Base-by-base conservation (phyloP, 2,888 invertebrate species). In the Lacanobia wlatinum region DNA sequence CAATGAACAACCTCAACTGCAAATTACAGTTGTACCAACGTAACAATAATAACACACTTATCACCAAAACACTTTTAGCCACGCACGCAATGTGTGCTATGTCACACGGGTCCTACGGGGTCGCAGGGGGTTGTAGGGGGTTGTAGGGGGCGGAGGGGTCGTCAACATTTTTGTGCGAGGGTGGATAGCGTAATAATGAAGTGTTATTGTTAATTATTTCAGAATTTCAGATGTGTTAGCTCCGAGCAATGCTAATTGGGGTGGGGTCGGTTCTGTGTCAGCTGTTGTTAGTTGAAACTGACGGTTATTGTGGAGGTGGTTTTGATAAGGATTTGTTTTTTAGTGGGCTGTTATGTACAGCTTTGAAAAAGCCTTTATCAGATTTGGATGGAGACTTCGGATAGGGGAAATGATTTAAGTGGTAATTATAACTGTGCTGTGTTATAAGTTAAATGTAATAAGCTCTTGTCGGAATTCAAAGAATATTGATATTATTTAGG, bases 151-250 rank as follows among this genome's bases (percentile, higher is more conserved):
- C 12, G 48, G n/a, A n/a, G 48, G 52, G 60, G 23, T 53, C 28
- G 34, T 12, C 21, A 63, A 46, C 46, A 79, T 83, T 79, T 83
- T 83, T 79, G 80, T 50, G 46, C 65, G 56, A 53, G 80, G 83
- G 64, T 50, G 67, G 43, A 10, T 56, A n/a, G 52, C 28, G 50
- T n/a, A 61, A 43, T 60, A 64, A 79, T 73, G 52, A 78, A 83
- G 82, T 63, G 63, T 71, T 83, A 79, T 79, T 61, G 60, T 72
- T 79, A 83, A 83, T 78, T 66, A 66, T 66, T 62, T 79, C 53
- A 58, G 40, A 40, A 59, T 43, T 59, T 72, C 52, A 61, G 40
- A 58, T 69, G 63, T 40, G 63, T 53, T 55, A 56, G 56, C 65
- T 67, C 46, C 2, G 10, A 63, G 62, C 53, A 40, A 72, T 64